Percentiles rank a stretch among this genome's conserved stretches.
Evolutionary conservation across 2,888 invertebrate species (phyloP).

Genomic region (Sthenelais limicola): DNA sequence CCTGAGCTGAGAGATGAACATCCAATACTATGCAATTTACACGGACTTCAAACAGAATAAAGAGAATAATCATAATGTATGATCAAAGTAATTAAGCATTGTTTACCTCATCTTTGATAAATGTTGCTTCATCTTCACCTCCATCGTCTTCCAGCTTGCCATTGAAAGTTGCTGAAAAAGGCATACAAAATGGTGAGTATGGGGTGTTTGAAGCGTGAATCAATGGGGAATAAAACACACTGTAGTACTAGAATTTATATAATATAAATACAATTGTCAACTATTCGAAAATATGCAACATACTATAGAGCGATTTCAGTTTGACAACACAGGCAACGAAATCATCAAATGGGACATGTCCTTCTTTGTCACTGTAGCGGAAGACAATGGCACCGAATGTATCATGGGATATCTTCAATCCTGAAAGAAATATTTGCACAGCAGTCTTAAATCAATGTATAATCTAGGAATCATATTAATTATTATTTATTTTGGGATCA

Average conservation of each 20-base stretch:
- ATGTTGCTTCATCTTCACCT: conserved; percentile 43
- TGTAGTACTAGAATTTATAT: neutral
- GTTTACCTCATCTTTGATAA: conserved; percentile 48
- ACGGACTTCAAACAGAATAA: neutral
- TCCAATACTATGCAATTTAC: neutral
- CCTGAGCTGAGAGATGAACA: neutral
- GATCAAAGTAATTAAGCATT: neutral
- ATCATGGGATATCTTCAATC: conserved; percentile 89
- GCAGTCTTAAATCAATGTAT: neutral
- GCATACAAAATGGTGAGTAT: neutral
- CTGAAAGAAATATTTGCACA: conserved; percentile 54
- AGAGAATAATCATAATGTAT: no score
- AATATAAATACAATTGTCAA: neutral
- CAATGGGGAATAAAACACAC: neutral
- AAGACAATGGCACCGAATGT: conserved; percentile 90
- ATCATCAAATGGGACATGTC: conserved; percentile 91
- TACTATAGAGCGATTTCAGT: conserved; percentile 95
- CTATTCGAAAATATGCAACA: no score
- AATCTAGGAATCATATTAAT: neutral
- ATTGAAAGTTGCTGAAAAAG: conserved; percentile 45
- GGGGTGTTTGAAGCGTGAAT: neutral
- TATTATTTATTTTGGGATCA: neutral
- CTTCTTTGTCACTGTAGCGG: conserved; percentile 87
- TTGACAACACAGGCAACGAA: conserved; percentile 95
- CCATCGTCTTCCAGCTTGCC: conserved; percentile 44